These are phyloP conservation scores for Colletes latitarsis DNA, from an alignment of 1,140 invertebrate species.

Conservation along the genomic window DNA sequence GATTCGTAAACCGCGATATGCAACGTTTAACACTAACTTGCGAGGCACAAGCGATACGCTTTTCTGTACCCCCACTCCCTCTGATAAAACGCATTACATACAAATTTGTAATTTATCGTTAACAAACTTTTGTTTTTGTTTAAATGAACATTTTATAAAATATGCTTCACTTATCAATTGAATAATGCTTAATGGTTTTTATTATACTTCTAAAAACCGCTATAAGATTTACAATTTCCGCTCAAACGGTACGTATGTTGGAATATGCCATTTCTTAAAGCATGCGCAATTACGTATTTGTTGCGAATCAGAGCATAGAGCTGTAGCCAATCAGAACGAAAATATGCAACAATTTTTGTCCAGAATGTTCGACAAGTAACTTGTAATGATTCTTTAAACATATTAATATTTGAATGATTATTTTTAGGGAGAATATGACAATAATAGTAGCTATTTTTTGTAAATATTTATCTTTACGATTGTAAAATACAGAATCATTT, in stretches of 20 bases:
- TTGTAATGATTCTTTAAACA: not conserved
- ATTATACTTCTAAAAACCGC: not conserved
- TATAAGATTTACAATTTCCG: conserved; percentile 11
- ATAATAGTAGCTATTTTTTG: not conserved
- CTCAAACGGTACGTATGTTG: conserved; percentile 5
- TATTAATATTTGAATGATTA: not conserved
- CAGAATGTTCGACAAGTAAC: not conserved
- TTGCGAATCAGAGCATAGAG: not conserved
- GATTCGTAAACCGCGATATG: conserved; percentile 37
- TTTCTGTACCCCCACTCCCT: not conserved
- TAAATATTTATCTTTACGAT: not conserved
- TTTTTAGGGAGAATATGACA: not conserved
- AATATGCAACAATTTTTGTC: not conserved
- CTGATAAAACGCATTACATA: not conserved
- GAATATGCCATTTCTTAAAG: not conserved
- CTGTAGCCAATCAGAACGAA: conserved; percentile 1
- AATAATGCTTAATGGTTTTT: not conserved
- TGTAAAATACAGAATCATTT: not conserved
- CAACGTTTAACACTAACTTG: conserved; percentile 50
- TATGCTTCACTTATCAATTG: not conserved
- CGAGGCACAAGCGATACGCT: conserved; percentile 8
- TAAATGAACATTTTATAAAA: not conserved
- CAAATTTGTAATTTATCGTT: not conserved
- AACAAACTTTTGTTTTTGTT: not conserved
- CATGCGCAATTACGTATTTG: conserved; percentile 12